phyloP scores from a whole-genome alignment of 2,888 invertebrate species.

The Yponomeuta cagnagella region DNA sequence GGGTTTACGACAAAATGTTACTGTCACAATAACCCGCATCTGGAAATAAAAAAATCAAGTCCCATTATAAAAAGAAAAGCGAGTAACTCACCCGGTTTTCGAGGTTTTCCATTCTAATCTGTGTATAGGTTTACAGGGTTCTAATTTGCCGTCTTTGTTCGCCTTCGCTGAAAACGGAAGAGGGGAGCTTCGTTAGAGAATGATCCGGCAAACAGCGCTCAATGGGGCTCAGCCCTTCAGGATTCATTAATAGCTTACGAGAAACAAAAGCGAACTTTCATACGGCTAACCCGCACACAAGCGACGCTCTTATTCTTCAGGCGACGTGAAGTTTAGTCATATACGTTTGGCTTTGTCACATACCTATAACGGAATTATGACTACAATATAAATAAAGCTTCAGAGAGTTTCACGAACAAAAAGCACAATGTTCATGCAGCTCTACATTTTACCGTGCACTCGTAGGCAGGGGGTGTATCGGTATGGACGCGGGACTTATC shows the following conservation, averaged over 20 bases:
- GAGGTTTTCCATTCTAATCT: constrained; percentile 97
- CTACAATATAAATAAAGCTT: too few species aligned
- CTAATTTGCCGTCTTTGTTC: constrained; percentile 93
- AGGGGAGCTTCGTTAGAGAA: not conserved
- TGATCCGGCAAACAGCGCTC: not conserved
- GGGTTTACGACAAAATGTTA: too few species aligned
- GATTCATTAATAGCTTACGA: not conserved
- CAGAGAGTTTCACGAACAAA: not conserved
- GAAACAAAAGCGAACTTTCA: not conserved
- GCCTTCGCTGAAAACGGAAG: constrained; percentile 83
- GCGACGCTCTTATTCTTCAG: not conserved
- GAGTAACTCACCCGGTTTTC: constrained; percentile 81
- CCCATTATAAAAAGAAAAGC: not conserved
- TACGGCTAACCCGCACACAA: not conserved
- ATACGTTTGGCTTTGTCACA: too few species aligned
- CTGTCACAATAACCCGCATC: too few species aligned
- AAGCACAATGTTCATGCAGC: not conserved
- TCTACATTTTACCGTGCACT: not conserved
- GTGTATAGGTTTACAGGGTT: constrained; percentile 95
- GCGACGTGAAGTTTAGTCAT: too few species aligned
- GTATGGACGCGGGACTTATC: not conserved
- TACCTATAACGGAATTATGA: too few species aligned
- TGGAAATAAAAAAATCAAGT: too few species aligned
- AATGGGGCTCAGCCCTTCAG: not conserved
- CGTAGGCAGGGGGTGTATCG: not conserved